These are phyloP conservation scores for Hippocampus kuda DNA, from an alignment of 2,797 vertebrate species.

Conservation along the genomic window DNA sequence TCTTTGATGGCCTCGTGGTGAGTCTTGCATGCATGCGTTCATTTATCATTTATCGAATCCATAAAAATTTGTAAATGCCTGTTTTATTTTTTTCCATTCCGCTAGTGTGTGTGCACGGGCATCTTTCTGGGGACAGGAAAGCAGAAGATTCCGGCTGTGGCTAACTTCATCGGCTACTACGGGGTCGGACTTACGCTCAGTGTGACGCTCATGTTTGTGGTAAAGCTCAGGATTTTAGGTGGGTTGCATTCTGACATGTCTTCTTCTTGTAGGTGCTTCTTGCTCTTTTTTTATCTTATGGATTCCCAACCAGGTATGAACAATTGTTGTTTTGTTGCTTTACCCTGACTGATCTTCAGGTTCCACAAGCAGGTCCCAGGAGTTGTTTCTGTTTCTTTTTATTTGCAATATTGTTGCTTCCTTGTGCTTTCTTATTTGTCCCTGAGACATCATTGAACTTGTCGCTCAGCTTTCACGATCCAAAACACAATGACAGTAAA, in stretches of 20 bases:
- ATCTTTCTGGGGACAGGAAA: constrained; percentile 80
- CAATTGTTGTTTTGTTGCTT: not conserved
- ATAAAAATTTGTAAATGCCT: not conserved
- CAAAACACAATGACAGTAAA: no score
- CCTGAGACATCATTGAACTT: not conserved
- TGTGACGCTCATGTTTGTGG: constrained; percentile 76
- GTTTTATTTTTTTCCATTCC: not conserved
- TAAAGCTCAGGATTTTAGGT: constrained; percentile 77
- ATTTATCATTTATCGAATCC: not conserved
- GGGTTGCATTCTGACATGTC: constrained; percentile 11
- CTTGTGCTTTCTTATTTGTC: no score
- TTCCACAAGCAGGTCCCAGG: not conserved
- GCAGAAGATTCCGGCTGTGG: constrained; percentile 82
- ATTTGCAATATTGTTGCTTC: not conserved
- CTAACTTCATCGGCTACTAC: constrained; percentile 81
- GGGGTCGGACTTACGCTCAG: constrained; percentile 73
- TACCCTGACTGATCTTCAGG: not conserved
- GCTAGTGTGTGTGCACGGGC: constrained; percentile 74
- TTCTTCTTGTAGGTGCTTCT: not conserved
- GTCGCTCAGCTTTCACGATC: no score
- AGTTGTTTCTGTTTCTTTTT: not conserved
- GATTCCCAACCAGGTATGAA: not conserved
- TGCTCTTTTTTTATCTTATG: not conserved
- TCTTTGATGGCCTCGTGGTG: constrained; percentile 77
- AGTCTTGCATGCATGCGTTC: constrained; percentile 21